These are phyloP conservation scores for Acipenser oxyrinchus DNA, from an alignment of 2,797 vertebrate genomes.

Conservation along the genomic window DNA sequence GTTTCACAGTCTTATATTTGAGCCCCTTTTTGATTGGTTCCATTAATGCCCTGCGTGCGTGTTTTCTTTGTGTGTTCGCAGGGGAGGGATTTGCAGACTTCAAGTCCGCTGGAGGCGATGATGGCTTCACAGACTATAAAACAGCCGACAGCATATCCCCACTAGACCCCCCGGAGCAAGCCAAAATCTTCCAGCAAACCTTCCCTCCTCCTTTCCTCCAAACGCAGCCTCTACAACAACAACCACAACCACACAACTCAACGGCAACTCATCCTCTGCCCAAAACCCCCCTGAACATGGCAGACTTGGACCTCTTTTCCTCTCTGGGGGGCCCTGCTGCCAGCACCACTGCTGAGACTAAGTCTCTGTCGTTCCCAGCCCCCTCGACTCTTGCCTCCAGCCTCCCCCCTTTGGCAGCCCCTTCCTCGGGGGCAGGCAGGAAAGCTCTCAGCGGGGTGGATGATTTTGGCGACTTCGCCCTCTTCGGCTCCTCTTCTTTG, in stretches of 20 bases:
- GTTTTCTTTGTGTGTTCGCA: constrained; percentile 38
- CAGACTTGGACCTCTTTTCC: constrained; percentile 87
- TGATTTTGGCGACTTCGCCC: constrained; percentile 89
- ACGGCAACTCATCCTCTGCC: constrained; percentile 57
- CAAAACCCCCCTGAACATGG: constrained; percentile 78
- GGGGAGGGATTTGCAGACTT: constrained; percentile 92
- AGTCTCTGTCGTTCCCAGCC: constrained; percentile 61
- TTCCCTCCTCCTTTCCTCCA: constrained; percentile 69
- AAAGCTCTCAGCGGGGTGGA: constrained; percentile 62
- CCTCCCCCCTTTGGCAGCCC: constrained; percentile 40
- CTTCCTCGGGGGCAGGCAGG: constrained; percentile 37
- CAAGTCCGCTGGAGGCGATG: constrained; percentile 76
- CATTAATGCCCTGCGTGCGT: constrained; percentile 12
- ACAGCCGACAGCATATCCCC: constrained; percentile 91
- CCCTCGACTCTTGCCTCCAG: constrained; percentile 38
- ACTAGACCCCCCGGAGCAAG: constrained; percentile 78
- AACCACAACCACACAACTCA: constrained; percentile 38
- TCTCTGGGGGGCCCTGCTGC: constrained; percentile 48
- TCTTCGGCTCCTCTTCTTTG: constrained; percentile 63
- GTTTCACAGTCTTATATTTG: too few species aligned
- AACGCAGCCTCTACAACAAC: constrained; percentile 60
- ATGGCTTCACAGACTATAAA: constrained; percentile 97
- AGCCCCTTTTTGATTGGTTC: background rate
- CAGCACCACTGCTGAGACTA: constrained; percentile 50
- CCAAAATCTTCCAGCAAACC: constrained; percentile 73